Conservation (phyloP, 2,888 invertebrate genomes). For the Cephalotes varians region DNA sequence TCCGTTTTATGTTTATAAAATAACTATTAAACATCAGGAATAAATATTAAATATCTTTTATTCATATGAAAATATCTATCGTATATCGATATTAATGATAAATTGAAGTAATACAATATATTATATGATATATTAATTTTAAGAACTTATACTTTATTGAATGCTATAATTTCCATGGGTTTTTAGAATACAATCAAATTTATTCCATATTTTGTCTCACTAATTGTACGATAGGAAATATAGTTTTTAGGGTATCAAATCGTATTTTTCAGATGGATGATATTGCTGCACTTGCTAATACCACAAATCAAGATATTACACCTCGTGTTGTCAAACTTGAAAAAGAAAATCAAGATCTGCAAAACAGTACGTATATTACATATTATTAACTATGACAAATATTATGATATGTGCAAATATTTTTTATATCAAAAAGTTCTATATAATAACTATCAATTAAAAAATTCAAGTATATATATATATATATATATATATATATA, state of each 20-base stretch:
- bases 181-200: background rate
- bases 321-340: slow-evolving; percentile 88
- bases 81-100: background rate
- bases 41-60: background rate
- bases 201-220: background rate
- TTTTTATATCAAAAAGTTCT: background rate
- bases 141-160: background rate
- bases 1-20: background rate
- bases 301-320: slow-evolving; percentile 87
- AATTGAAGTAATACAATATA: background rate
- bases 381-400: slow-evolving; percentile 7
- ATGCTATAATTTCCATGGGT: background rate
- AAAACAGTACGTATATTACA: slow-evolving; percentile 78
- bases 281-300: slow-evolving; percentile 88
- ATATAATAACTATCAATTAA: background rate
- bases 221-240: background rate
- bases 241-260: slow-evolving; percentile 8
- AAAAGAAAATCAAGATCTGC: slow-evolving; percentile 86
- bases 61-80: background rate
- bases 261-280: slow-evolving; percentile 88
- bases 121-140: background rate
- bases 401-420: slow-evolving; percentile 12
- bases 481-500: too few relatives aligned
- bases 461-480: background rate
- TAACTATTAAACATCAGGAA: slow-evolving; percentile 10